These are phyloP conservation scores for Cybosia mesomella DNA, from an alignment of 2,888 invertebrate species.

Conservation along the genomic window DNA sequence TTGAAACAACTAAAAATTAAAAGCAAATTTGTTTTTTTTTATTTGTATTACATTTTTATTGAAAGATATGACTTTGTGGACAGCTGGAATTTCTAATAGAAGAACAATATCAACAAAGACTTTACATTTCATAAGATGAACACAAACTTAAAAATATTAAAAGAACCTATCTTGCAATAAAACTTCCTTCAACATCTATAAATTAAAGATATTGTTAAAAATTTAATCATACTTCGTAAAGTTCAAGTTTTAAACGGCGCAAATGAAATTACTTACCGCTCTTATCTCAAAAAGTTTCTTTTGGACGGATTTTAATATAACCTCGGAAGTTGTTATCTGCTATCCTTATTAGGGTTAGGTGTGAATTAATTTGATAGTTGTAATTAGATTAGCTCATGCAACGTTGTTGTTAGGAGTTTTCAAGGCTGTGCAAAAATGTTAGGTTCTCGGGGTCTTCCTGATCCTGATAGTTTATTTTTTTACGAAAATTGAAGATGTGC, in stretches of 20 bases:
- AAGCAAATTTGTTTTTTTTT: neutral
- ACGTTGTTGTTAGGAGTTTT: slow-evolving; percentile 15
- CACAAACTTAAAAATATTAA: slow-evolving; percentile 10
- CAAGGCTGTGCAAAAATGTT: neutral
- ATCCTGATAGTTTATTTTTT: no score
- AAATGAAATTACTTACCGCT: slow-evolving; percentile 74
- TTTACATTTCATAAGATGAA: neutral
- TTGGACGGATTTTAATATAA: slow-evolving; percentile 74
- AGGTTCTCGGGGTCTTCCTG: neutral
- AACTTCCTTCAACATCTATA: slow-evolving; percentile 57
- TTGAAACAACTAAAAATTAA: neutral
- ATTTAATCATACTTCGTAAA: slow-evolving; percentile 68
- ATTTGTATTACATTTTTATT: no score
- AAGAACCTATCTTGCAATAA: slow-evolving; percentile 27
- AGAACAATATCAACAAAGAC: neutral
- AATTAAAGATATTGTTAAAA: slow-evolving; percentile 73
- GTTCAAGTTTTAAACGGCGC: slow-evolving; percentile 73
- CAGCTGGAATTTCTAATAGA: neutral
- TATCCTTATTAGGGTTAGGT: slow-evolving; percentile 62
- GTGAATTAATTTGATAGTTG: slow-evolving; percentile 65
- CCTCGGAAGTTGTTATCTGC: slow-evolving; percentile 71
- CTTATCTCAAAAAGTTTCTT: slow-evolving; percentile 75
- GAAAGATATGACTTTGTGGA: no score
- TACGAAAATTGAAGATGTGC: no score
- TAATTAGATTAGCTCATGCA: slow-evolving; percentile 28